phyloP scores from a whole-genome alignment of 2,797 vertebrate genomes.

The Rhyacichthys aspro region DNA sequence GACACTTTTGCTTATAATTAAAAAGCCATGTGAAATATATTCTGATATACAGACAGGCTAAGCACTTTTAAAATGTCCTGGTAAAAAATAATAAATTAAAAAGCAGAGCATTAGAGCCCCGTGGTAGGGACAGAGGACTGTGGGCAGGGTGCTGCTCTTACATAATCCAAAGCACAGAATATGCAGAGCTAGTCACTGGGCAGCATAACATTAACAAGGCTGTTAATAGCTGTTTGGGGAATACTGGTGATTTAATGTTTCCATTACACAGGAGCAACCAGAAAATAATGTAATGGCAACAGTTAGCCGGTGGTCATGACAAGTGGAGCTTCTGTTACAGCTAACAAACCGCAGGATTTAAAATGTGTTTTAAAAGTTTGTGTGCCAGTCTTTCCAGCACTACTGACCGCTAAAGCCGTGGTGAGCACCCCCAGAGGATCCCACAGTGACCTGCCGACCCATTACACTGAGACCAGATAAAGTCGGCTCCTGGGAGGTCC shows the following conservation, averaged over 20 bases:
- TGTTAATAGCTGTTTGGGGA: slow-evolving; percentile 33
- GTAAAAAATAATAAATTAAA: slow-evolving; percentile 6
- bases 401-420: background rate
- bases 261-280: slow-evolving; percentile 23
- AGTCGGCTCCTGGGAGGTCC: background rate
- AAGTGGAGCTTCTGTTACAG: slow-evolving; percentile 1
- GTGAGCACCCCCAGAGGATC: slow-evolving; percentile 1
- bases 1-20: background rate
- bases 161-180: slow-evolving; percentile 7
- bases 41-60: background rate
- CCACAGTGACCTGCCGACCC: background rate
- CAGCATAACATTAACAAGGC: slow-evolving; percentile 14
- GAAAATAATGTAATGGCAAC: slow-evolving; percentile 29
- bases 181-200: slow-evolving; percentile 17
- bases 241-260: slow-evolving; percentile 35
- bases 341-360: background rate
- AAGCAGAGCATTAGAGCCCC: background rate
- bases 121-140: slow-evolving; percentile 2
- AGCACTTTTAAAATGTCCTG: slow-evolving; percentile 12
- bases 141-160: slow-evolving; percentile 5
- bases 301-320: slow-evolving; percentile 12
- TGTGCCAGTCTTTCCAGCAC: background rate
- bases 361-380: background rate
- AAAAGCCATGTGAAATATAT: background rate
- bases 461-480: background rate